Evolutionary conservation across 2,797 vertebrate species (phyloP), one percentile per base, ranked within the genome.

Genomic region (Sternarchorhynchus goeldii): DNA sequence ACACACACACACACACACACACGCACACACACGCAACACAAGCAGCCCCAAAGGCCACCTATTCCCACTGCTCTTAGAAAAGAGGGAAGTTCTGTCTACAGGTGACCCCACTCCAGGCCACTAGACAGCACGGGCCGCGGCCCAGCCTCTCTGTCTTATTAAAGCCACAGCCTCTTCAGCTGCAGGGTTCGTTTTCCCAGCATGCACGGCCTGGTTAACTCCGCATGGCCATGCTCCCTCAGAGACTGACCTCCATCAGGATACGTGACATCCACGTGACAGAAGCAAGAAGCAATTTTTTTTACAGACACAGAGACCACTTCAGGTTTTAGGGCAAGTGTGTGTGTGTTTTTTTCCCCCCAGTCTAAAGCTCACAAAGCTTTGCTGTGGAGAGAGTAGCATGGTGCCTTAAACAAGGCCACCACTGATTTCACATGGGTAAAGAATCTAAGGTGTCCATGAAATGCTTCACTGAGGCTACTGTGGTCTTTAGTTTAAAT

Each of bases 161-260:
- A 55, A 70, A 70, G 39, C 53, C 66, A 63, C 34, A 55, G 56
- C 34, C 18, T 10, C 32, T 53, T 53, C 53, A 21, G 10, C 6
- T 31, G 12, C 16, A 18, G 45, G 67, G 45, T 25, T 69, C 39
- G 39, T 71, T 71, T 56, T 64, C 63, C 31, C 32, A 64, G 76
- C 21, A 34, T 57, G 60, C 18, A 65, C 65, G 45, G 67, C 67
- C 67, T 53, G 45, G 21, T 69, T 69, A 78, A 41, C 32, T 20
- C 16, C 1, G 32, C 70, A 12, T 25, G 29, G 25, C 25, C 25
- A 62, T 4, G 29, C 67, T 29, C 21, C 25, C 45, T 16, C 17
- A 21, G 36, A 60, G 39, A 32, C 66, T 70, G 66, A 71, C 58
- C 39, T 36, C 31, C 12, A 39, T 36, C 66, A 56, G 53, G 55